Percentiles rank a stretch among this genome's conserved stretches.
phyloP scores from a whole-genome alignment of 2,888 invertebrate genomes.

The Choristoneura rosaceana region DNA sequence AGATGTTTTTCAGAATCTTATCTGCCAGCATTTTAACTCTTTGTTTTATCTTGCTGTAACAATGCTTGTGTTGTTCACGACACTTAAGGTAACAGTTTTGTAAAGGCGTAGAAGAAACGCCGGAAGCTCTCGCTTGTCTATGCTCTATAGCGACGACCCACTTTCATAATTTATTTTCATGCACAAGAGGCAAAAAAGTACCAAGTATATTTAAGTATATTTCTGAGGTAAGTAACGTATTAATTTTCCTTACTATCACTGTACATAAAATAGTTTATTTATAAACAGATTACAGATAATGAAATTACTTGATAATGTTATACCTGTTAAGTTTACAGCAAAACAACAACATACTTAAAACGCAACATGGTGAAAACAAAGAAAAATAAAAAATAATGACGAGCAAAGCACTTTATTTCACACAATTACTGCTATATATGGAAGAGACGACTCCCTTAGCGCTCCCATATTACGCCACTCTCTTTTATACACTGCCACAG shows the following conservation, averaged over 20 bases:
- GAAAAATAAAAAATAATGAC: conserved; percentile 68
- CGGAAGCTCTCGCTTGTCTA: conserved; percentile 27
- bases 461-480: conserved; percentile 59
- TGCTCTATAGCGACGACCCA: conserved; percentile 32
- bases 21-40: conserved; percentile 6
- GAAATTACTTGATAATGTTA: neutral
- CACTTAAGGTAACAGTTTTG: conserved; percentile 12
- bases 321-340: neutral
- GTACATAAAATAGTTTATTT: neutral
- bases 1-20: neutral
- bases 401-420: conserved; percentile 78
- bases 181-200: neutral
- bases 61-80: conserved; percentile 6
- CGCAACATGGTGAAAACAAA: conserved; percentile 48
- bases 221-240: neutral
- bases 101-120: conserved; percentile 35
- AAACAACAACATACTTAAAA: neutral
- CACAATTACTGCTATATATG: conserved; percentile 77
- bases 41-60: conserved; percentile 17
- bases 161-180: conserved; percentile 25
- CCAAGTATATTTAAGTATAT: neutral
- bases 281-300: neutral
- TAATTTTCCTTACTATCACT: neutral
- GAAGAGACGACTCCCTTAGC: conserved; percentile 60
- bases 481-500: conserved; percentile 58